phyloP scores from a whole-genome alignment of 2,888 invertebrate species.

The Sphecodes monilicornis region DNA sequence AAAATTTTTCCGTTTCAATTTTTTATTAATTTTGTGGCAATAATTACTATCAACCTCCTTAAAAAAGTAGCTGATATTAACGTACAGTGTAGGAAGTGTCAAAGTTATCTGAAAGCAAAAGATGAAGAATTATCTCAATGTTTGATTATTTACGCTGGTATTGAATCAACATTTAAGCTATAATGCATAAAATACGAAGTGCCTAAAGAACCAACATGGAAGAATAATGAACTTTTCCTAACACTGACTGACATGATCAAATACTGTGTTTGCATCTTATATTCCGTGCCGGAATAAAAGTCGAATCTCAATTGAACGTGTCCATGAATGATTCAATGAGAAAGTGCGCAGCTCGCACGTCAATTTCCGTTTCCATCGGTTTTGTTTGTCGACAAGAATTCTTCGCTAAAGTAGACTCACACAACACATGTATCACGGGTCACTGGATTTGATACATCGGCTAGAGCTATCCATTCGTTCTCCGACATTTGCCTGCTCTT shows the following conservation, averaged over 20 bases:
- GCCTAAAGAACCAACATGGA: not conserved
- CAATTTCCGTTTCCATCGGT: not conserved
- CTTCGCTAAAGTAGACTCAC: not conserved
- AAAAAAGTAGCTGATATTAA: too few species aligned
- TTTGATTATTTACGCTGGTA: too few species aligned
- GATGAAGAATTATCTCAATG: too few species aligned
- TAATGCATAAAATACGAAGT: too few species aligned
- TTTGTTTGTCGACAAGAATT: slow-evolving; percentile 16
- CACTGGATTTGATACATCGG: slow-evolving; percentile 11
- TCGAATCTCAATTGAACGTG: not conserved
- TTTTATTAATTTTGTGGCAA: too few species aligned
- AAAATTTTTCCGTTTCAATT: too few species aligned
- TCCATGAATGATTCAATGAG: slow-evolving; percentile 26
- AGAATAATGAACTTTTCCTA: not conserved
- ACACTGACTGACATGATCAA: not conserved
- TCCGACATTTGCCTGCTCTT: slow-evolving; percentile 27
- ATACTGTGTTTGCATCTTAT: not conserved
- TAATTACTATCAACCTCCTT: too few species aligned
- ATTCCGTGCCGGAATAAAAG: not conserved
- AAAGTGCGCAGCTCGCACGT: not conserved
- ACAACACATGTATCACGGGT: not conserved
- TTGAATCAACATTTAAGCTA: too few species aligned
- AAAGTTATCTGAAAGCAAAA: too few species aligned
- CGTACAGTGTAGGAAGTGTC: too few species aligned
- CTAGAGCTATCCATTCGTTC: slow-evolving; percentile 32